Conservation (phyloP, 2,797 vertebrate genomes). For the Streptopelia turtur region DNA sequence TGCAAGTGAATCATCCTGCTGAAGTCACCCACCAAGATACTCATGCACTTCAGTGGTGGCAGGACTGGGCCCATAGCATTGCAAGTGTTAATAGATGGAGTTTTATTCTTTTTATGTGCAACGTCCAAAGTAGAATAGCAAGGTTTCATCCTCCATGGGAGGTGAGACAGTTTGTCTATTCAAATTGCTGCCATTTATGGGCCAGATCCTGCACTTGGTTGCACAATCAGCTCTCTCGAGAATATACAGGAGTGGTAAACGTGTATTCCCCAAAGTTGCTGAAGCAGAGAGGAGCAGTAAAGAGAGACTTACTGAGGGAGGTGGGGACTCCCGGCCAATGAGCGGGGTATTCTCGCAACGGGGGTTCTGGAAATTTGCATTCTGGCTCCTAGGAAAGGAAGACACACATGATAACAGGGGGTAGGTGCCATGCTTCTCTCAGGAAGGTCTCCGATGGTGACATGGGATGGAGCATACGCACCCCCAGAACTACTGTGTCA, state of each 20-base stretch:
- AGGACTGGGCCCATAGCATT: slow-evolving; percentile 36
- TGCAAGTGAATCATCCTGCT: slow-evolving; percentile 57
- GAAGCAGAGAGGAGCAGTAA: slow-evolving; percentile 64
- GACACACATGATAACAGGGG: slow-evolving; percentile 58
- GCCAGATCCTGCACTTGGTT: slow-evolving; percentile 44
- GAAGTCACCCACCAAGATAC: slow-evolving; percentile 31
- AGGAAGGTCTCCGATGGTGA: background rate
- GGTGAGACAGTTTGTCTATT: background rate
- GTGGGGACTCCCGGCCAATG: slow-evolving; percentile 97
- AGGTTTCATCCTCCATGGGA: slow-evolving; percentile 4
- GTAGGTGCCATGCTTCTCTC: background rate
- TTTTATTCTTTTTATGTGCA: background rate
- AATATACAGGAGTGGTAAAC: background rate
- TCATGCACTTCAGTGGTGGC: slow-evolving; percentile 56
- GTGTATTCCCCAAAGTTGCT: slow-evolving; percentile 39
- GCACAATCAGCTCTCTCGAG: slow-evolving; percentile 10
- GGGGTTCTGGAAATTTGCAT: slow-evolving; percentile 97
- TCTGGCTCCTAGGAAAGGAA: slow-evolving; percentile 89
- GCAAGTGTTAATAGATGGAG: background rate
- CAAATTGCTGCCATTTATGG: slow-evolving; percentile 25
- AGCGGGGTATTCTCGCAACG: slow-evolving; percentile 98
- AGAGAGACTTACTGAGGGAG: slow-evolving; percentile 92
- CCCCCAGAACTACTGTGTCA: background rate
- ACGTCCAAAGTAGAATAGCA: background rate
- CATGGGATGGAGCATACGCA: background rate